A percentile compares a stretch with the other conserved stretches of the same genome.
Conservation (phyloP, 2,113 vertebrate species). For the Podarcis cretensis region DNA sequence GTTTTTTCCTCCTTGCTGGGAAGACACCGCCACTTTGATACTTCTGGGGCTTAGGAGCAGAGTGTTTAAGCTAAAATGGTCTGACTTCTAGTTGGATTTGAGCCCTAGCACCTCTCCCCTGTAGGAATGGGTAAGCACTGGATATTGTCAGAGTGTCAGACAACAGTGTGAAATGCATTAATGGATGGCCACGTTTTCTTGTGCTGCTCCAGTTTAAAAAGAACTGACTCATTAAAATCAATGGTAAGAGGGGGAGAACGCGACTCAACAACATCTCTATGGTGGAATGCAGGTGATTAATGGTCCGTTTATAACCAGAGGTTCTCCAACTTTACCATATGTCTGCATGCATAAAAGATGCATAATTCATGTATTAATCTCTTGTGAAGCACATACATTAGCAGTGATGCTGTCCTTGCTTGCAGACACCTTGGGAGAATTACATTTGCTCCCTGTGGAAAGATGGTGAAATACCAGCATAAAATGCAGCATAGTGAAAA, state of each 20-base stretch:
- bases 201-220: neutral
- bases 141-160: neutral
- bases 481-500: neutral
- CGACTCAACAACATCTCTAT: too few relatives aligned
- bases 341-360: neutral
- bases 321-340: neutral
- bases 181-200: neutral
- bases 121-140: neutral
- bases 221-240: neutral
- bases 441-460: neutral
- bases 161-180: neutral
- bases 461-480: neutral
- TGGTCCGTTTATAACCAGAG: neutral
- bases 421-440: neutral
- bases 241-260: neutral
- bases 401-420: neutral
- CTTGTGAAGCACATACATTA: neutral
- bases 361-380: neutral
- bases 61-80: neutral
- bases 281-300: neutral
- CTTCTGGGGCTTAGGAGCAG: neutral
- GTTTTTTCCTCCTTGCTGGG: neutral
- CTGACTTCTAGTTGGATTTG: neutral
- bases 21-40: neutral
- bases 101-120: neutral